phyloP scores from a whole-genome alignment of 2,113 vertebrate species.

The Lanius collurio region DNA sequence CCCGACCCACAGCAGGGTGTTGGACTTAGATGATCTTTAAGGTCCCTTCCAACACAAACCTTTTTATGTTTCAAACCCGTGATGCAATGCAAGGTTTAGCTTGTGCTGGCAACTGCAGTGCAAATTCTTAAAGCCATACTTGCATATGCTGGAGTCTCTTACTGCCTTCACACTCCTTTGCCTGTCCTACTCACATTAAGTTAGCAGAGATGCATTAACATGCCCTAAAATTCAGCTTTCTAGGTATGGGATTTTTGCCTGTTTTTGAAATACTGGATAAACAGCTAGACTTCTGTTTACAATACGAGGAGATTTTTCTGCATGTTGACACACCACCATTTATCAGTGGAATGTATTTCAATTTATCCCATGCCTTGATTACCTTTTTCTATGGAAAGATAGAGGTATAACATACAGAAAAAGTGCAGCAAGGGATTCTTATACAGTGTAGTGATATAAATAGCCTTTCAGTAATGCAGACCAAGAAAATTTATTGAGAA shows the following conservation, averaged over 20 bases:
- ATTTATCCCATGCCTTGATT: background rate
- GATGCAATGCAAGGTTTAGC: background rate
- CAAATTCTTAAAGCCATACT: background rate
- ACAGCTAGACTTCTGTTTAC: background rate
- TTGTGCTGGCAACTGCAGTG: background rate
- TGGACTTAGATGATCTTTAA: background rate
- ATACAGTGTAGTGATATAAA: background rate
- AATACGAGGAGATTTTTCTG: background rate
- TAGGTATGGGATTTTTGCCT: background rate
- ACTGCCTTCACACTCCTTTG: background rate
- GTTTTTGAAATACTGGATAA: background rate
- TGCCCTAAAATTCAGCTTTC: background rate
- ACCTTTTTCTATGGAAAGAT: background rate
- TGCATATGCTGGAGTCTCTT: background rate
- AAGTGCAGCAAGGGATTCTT: background rate
- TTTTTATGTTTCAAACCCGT: background rate
- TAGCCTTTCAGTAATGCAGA: background rate
- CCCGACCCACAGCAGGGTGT: no score
- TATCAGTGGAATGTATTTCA: background rate
- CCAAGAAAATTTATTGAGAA: background rate
- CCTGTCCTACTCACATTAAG: background rate
- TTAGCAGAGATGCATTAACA: background rate
- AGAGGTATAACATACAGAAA: background rate
- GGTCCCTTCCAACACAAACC: background rate
- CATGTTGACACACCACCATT: background rate